These are phyloP conservation scores for Ormyrus rosae DNA, from an alignment of 2,888 invertebrate species.

Conservation along the genomic window DNA sequence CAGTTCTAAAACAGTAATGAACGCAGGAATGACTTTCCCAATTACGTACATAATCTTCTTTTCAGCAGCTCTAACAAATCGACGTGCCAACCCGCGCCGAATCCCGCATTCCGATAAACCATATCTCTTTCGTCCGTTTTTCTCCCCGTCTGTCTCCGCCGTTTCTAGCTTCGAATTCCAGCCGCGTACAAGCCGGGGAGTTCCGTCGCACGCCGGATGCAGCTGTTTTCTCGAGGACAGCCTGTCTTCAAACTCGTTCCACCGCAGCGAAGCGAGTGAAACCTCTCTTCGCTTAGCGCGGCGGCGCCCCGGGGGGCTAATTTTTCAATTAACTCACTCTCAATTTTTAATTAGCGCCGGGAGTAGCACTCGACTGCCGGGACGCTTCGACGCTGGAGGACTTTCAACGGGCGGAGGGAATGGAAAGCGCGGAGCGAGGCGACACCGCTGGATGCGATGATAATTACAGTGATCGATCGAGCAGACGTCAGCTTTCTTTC, in stretches of 20 bases:
- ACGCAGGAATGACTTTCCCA: constrained; percentile 41
- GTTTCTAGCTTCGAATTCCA: constrained; percentile 22
- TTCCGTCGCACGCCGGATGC: no score
- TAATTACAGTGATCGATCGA: constrained; percentile 13
- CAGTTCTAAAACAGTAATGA: constrained; percentile 6
- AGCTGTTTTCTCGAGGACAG: no score
- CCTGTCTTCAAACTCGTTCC: no score
- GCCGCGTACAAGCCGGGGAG: not conserved
- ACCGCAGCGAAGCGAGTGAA: no score
- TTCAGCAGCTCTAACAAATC: constrained; percentile 19
- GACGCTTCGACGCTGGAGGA: no score
- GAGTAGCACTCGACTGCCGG: no score
- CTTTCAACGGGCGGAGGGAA: no score
- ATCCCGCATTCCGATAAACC: constrained; percentile 22
- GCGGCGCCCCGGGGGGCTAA: not conserved
- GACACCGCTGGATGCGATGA: not conserved
- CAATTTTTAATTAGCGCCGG: constrained; percentile 15
- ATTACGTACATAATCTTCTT: constrained; percentile 33
- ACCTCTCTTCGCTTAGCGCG: not conserved
- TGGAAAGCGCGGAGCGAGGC: no score
- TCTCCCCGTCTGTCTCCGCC: not conserved
- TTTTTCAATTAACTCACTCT: constrained; percentile 36
- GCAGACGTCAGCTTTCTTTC: not conserved
- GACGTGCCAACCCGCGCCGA: constrained; percentile 11
- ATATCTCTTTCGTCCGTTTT: constrained; percentile 12